Conservation (phyloP, 2,888 invertebrate genomes). For the Amphimallon solstitiale region DNA sequence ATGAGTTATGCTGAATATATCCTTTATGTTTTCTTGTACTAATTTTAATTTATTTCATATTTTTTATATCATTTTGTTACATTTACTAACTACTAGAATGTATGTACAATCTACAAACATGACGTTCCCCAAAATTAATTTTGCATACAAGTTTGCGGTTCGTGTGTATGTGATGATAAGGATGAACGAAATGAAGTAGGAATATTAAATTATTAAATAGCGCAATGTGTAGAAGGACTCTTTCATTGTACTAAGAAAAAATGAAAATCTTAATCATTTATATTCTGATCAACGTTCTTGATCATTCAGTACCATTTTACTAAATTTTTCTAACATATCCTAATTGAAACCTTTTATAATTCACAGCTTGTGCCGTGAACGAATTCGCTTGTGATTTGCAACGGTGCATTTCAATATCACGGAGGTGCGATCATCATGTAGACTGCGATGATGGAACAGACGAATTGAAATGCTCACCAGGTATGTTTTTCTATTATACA, state of each 20-base stretch:
- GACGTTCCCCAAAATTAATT: too few relatives aligned
- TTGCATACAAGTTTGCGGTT: too few relatives aligned
- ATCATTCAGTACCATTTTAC: constrained; percentile 27
- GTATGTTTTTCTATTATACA: too few relatives aligned
- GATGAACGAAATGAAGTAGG: too few relatives aligned
- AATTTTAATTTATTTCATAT: not conserved
- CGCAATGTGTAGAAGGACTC: too few relatives aligned
- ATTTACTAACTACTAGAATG: constrained; percentile 12
- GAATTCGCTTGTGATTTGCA: constrained; percentile 73
- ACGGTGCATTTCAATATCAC: constrained; percentile 67
- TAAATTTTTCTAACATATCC: constrained; percentile 31
- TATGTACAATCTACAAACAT: too few relatives aligned
- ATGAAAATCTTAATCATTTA: constrained; percentile 18
- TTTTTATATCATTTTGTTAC: constrained; percentile 10
- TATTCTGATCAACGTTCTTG: constrained; percentile 4
- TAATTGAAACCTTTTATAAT: constrained; percentile 39
- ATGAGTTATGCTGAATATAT: constrained; percentile 19
- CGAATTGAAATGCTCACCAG: constrained; percentile 70
- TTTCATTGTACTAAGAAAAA: not conserved
- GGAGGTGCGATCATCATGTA: constrained; percentile 68
- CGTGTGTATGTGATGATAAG: too few relatives aligned
- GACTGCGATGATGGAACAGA: constrained; percentile 77
- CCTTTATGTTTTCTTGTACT: constrained; percentile 15
- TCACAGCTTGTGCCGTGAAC: constrained; percentile 65
- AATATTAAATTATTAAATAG: too few relatives aligned